Evolutionary conservation across 2,888 invertebrate species (phyloP), one percentile per base, ranked within the genome.

Genomic region (Andrena praecox): DNA sequence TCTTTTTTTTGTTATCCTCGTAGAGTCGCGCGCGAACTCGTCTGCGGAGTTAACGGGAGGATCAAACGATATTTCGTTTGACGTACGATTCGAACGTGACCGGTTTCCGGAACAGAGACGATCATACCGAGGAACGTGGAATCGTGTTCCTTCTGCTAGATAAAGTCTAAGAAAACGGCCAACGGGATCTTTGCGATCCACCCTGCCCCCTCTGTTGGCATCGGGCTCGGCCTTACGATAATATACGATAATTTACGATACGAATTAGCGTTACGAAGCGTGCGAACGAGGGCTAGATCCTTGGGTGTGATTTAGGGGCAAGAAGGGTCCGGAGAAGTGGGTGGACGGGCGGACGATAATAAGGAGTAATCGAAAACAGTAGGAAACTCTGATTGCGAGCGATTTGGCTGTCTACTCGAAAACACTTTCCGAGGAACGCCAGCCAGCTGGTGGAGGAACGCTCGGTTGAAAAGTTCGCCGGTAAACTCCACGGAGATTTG

Each of bases 401-500:
- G 84, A 84, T 85, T 85, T 77, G 35, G 35, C 54, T 66, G 73
- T 75, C 77, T 80, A 77, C 74, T 72, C 62, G 72, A 80, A 77
- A 85, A 85, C 72, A 60, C 64, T 86, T 81, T 77, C 54, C 16
- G 62, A 59, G 64, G 78, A 80, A 78, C 67, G 80, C 10, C 35
- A 62, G 64, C 35, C 84, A 79, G 73, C 69, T 77, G 73, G 42
- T 56, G 54, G 50, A 35, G 77, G 62, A 83, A 72, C 69, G 75
- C 62, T 76, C 72, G 66, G 78, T 63, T 29, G 50, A 79, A 85
- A 85, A 86, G 76, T 87, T 84, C 35, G 52, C 48, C 68, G 66
- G 62, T 77, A 80, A 86, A 84, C 84, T 88, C 77, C 62, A 31
- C 66, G 50, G 66, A 86, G 87, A 87, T 88, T 86, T 80, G 77